Base-by-base conservation (phyloP, 2,888 invertebrate species). In the Teleiodes luculella region DNA sequence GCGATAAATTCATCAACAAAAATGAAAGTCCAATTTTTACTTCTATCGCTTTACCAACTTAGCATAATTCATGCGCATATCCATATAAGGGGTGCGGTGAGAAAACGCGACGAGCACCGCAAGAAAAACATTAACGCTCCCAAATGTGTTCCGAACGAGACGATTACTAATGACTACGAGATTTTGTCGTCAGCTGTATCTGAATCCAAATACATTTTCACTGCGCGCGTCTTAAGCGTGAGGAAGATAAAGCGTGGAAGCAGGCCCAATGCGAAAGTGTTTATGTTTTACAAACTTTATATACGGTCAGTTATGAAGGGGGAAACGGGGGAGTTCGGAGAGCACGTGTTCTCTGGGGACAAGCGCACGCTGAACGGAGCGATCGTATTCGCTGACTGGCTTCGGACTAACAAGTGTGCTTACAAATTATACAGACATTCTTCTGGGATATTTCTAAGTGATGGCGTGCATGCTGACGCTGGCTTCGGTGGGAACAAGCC, bases 151-250 rank as follows among this genome's bases (percentile, higher is more conserved):
- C 84, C 83, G 76, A 88, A 89, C 76, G 88, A 86, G 83, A 89
- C 88, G 78, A 84, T 88, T 83, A 87, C 86, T 82, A 88, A 89
- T 83, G 88, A 89, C 83, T 88, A 87, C 74, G 88, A 88, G 83
- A 86, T 88, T 82, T 74, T 89, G 81, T 83, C 87, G 76, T 89
- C 88, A 68, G 86, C 84, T 68, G 88, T 89, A 70, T 88, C 88
- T 76, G 88, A 88, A 78, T 87, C 88, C 75, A 86, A 86, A 80
- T 88, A 89, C 77, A 84, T 89, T 79, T 89, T 89, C 79, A 86
- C 87, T 59, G 88, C 87, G 60, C 78, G 87, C 64, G 86, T 89
- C 63, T 73, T 89, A 63, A 86, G 81, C 74, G 84, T 88, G 72
- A 86, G 75, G 76, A 87, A 86, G 81, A 86, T 87, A 78, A 87